Evolutionary conservation across 2,888 invertebrate genomes (phyloP).

Genomic region (Chydorus sphaericus): DNA sequence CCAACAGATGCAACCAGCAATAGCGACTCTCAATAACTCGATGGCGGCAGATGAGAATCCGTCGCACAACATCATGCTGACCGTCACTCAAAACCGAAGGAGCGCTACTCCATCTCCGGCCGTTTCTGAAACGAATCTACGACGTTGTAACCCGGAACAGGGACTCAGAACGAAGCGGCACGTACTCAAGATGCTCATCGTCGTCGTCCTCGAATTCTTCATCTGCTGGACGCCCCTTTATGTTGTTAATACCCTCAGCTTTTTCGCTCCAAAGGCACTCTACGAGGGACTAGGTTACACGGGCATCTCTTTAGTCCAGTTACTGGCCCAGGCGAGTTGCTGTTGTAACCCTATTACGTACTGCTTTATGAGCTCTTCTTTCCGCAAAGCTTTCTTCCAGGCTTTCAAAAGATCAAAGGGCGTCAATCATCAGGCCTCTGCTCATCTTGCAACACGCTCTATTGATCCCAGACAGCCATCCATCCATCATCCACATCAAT

Average conservation of each 20-base stretch:
- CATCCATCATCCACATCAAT: no score
- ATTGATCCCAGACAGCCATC: no score
- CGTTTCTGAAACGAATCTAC: conserved; percentile 21
- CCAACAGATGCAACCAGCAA: no score
- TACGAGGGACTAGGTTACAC: conserved; percentile 55
- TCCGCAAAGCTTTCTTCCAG: conserved; percentile 61
- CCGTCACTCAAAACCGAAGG: not conserved
- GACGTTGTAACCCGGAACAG: conserved; percentile 32
- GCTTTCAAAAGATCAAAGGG: conserved; percentile 44
- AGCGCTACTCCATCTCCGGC: no score
- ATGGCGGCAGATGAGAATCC: no score
- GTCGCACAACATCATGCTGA: not conserved
- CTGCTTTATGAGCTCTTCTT: conserved; percentile 81
- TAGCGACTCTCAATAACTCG: no score
- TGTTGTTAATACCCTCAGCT: conserved; percentile 57
- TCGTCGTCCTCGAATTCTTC: conserved; percentile 78
- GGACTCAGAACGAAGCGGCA: conserved; percentile 34
- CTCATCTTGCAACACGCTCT: no score
- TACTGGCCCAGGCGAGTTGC: conserved; percentile 64
- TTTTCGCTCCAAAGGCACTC: conserved; percentile 53
- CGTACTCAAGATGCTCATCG: conserved; percentile 65
- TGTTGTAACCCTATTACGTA: conserved; percentile 85
- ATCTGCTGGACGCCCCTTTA: conserved; percentile 81
- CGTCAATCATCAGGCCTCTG: no score
- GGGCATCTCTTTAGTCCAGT: conserved; percentile 53